Base-by-base conservation (phyloP, 2,797 vertebrate species). In the Geotrypetes seraphini region DNA sequence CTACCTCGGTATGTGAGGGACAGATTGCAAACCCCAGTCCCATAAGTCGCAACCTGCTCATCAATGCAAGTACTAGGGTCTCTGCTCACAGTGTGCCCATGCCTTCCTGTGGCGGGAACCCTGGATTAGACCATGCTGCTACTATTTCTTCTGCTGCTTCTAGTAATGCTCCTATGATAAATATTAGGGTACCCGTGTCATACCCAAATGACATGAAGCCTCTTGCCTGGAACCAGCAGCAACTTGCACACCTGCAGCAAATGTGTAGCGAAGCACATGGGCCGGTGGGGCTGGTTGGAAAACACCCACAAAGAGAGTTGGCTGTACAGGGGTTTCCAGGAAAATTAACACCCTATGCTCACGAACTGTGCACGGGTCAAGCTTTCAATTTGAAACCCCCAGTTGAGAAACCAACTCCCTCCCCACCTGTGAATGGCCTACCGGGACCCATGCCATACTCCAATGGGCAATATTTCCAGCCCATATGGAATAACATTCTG, bases 11-110 rank as follows among this genome's bases (percentile, higher is more conserved):
- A 63, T 99, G 96, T 44, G 93, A 97, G 87, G 96, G 94, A 78
- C 96, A 99, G 85, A 97, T 99, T 20, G 93, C 92, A 73, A 99
- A 97, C 79, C 96, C 94, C 62, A 95, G 92, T 79, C 94, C 96
- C 68, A 97, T 97, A 71, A 92, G 92, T 78, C 92, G 92, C 64
- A 97, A 92, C 79, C 81, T 99, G 82, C 91, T 99, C 61, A 95
- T 97, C 76, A 94, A 89, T 73, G 92, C 94, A 66, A 96, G 93
- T 81, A 95, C 90, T 75, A 79, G 92, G 76, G 92, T 91, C 63
- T 92, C 92, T 31, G 87, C 90, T 83, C 92, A 94, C 76, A 84
- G 83, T 44, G 71, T 80, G 80, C 58, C 82, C 73, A 75, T 81
- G 63, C 81, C 88, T 66, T 79, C 86, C 64, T 92, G 89, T 77